These are phyloP conservation scores for Sorex maritimensis DNA, from an alignment of 2,797 vertebrate genomes.

Conservation along the genomic window DNA sequence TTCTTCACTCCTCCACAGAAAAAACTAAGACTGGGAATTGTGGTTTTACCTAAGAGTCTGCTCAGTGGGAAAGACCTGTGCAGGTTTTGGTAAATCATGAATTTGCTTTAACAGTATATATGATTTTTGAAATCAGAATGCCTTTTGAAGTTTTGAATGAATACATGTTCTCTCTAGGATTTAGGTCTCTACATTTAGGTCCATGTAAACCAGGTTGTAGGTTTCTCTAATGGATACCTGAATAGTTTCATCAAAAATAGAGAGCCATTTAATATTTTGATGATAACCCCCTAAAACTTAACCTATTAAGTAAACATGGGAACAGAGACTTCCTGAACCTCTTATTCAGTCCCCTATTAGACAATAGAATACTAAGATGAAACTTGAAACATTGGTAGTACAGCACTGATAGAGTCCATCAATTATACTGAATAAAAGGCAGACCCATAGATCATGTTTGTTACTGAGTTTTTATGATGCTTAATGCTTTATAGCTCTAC, in stretches of 20 bases:
- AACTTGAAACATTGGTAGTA: neutral
- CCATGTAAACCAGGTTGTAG: neutral
- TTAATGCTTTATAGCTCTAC: neutral
- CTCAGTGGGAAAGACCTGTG: neutral
- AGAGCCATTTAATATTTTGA: conserved; percentile 22
- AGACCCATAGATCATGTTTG: neutral
- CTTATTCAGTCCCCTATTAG: neutral
- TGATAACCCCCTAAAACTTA: neutral
- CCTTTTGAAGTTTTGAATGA: conserved; percentile 18
- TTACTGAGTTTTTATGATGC: neutral
- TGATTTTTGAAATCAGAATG: conserved; percentile 39
- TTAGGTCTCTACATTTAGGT: too few species aligned
- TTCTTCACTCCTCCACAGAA: neutral
- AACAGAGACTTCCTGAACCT: conserved; percentile 3
- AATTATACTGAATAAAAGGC: neutral
- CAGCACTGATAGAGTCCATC: neutral
- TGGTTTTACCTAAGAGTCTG: neutral
- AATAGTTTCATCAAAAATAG: neutral
- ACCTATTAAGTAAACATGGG: neutral
- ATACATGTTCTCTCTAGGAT: neutral
- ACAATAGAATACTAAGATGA: neutral
- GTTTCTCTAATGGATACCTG: neutral
- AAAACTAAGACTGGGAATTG: neutral
- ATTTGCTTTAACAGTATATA: neutral
- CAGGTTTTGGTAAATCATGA: neutral